phyloP scores from a whole-genome alignment of 2,888 invertebrate genomes.

The Hirtodrosophila histrioides region DNA sequence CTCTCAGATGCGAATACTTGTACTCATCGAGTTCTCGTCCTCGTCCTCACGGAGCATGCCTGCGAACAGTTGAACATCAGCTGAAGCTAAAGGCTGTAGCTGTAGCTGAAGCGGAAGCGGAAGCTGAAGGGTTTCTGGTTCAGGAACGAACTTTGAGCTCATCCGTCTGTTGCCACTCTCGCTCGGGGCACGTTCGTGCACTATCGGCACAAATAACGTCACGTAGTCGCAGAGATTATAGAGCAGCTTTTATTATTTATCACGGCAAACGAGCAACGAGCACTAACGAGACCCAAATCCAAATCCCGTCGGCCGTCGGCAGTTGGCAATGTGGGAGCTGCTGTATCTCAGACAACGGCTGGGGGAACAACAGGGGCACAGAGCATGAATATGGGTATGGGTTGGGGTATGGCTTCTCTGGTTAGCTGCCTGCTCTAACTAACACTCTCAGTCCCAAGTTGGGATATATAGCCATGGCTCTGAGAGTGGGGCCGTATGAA shows the following conservation, averaged over 20 bases:
- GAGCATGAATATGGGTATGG: no score
- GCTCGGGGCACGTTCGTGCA: conserved; percentile 80
- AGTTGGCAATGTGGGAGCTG: conserved; percentile 34
- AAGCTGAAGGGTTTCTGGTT: conserved; percentile 29
- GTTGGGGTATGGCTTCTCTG: conserved; percentile 5
- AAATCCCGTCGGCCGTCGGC: conserved; percentile 74
- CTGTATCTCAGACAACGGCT: conserved; percentile 3
- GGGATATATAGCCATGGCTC: conserved; percentile 4
- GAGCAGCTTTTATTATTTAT: conserved; percentile 82
- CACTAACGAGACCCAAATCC: conserved; percentile 76
- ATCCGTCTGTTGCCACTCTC: neutral
- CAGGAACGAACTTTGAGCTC: conserved; percentile 14
- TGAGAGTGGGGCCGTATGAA: conserved; percentile 7
- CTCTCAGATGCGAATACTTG: conserved; percentile 45
- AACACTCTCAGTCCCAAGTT: conserved; percentile 24
- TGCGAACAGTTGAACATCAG: conserved; percentile 9
- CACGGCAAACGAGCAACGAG: conserved; percentile 77
- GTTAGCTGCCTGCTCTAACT: conserved; percentile 44
- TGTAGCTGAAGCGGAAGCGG: no score
- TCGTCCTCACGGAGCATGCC: conserved; percentile 29
- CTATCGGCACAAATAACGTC: conserved; percentile 84
- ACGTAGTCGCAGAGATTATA: conserved; percentile 84
- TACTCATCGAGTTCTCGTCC: conserved; percentile 24
- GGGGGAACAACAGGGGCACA: neutral
- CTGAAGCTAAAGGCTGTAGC: no score